A percentile compares a stretch with the other conserved stretches of the same genome.
Conservation (phyloP, 2,888 invertebrate species). For the Sycophila texana region DNA sequence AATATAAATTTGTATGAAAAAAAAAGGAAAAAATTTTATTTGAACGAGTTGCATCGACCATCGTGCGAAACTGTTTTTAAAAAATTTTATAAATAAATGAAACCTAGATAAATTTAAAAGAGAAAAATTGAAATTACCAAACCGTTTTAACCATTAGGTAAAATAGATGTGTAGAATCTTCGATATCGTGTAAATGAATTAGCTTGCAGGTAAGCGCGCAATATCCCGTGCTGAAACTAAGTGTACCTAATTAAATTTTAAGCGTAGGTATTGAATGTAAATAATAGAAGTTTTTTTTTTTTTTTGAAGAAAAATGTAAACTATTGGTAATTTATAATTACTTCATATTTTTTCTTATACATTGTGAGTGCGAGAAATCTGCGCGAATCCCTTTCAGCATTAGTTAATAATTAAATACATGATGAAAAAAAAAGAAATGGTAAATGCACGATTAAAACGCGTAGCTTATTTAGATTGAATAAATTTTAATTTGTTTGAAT, state of each 20-base stretch:
- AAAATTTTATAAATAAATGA: not conserved
- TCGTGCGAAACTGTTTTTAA: no score
- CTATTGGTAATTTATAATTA: not conserved
- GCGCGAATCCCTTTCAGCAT: no score
- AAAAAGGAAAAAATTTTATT: no score
- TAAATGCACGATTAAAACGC: no score
- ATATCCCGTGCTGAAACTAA: conserved; percentile 24
- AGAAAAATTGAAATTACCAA: not conserved
- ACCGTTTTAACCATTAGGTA: not conserved
- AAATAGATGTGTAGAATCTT: not conserved
- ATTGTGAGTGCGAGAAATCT: no score
- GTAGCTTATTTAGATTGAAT: no score
- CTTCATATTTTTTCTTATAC: no score
- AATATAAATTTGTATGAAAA: no score
- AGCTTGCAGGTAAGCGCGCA: not conserved
- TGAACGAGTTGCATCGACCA: no score
- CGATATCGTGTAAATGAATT: conserved; percentile 17
- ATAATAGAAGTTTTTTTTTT: not conserved
- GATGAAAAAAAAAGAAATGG: no score
- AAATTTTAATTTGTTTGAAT: no score
- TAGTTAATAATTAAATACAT: no score
- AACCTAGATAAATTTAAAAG: not conserved
- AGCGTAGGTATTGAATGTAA: conserved; percentile 15
- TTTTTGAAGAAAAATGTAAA: not conserved
- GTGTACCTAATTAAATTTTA: conserved; percentile 48